phyloP scores from a whole-genome alignment of 2,113 vertebrate genomes.

The Lonchura striata region DNA sequence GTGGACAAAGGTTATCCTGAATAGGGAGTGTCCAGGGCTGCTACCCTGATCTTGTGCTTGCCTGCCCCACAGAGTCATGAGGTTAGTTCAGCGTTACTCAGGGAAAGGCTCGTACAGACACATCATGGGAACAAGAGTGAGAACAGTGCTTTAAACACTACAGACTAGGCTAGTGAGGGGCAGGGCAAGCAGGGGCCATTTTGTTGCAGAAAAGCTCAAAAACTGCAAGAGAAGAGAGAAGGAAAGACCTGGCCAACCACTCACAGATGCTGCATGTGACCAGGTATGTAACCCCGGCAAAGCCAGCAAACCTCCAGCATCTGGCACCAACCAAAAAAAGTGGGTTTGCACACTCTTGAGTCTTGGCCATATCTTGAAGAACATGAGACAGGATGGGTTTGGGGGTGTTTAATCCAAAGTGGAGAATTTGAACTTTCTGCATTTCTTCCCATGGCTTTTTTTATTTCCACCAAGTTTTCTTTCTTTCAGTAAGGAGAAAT shows the following conservation, averaged over 20 bases:
- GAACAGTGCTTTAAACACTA: background rate
- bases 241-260: fast-evolving
- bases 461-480: background rate
- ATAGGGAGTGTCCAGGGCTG: background rate
- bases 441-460: background rate
- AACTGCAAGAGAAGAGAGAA: background rate
- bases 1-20: background rate
- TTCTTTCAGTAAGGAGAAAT: background rate
- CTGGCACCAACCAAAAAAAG: background rate
- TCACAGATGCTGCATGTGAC: fast-evolving
- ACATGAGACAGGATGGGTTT: background rate
- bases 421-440: background rate
- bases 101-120: background rate
- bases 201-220: background rate
- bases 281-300: background rate
- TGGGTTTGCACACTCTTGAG: background rate
- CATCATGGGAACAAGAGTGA: background rate
- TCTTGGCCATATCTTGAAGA: background rate
- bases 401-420: background rate
- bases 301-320: background rate
- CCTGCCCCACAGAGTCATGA: fast-evolving
- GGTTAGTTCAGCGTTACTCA: background rate
- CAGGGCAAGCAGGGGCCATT: background rate
- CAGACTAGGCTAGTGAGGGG: fast-evolving
- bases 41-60: background rate